Base-by-base conservation (phyloP, 2,113 vertebrate genomes). In the Arenaria interpres region DNA sequence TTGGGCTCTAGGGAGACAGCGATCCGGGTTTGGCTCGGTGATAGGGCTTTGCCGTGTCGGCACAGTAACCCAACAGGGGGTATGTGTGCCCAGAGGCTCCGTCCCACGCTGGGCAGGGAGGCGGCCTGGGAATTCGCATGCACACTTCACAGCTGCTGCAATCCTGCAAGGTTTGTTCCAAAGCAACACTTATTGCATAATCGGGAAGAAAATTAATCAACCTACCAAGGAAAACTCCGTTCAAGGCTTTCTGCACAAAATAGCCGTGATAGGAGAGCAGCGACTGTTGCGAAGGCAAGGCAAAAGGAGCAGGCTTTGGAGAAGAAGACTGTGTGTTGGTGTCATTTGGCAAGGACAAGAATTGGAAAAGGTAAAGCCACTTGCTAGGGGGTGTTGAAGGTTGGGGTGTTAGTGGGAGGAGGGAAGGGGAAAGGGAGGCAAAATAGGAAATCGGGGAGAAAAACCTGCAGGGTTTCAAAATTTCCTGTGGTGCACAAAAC, bases 41-140 rank as follows among this genome's bases (percentile, higher is more conserved):
- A 37, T 3, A 19, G 82, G 20, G 54, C 50, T 85, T 72, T 76
- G 68, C 37, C 23, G 5, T 0, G 48, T 45, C 43, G 2, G 11
- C 1, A 0, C 16, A 3, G 48, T 6, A 48, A 8, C 30, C 1
- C 1, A 3, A 1, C 0, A 1, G 62, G 43, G 57, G 30, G 4
- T 62, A 14, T 2, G 12, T n/a, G 14, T n/a, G 57, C 45, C 90
- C 56, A 46, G 75, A 19, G 64, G 62, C 63, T 93, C 80, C 89
- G 15, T 71, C 87, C 87, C 88, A 76, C 19, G 6, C 45, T 18
- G 23, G 23, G 25, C 30, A 39, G 63, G 66, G 82, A 92, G 43
- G 39, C 0, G 2, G 71, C 84, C 62, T 82, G 90, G 41, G 76
- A 92, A 82, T 43, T 50, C 2, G 1, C 28, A 17, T 37, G 27